A percentile compares a stretch with the other conserved stretches of the same genome.
These are phyloP conservation scores for Phyllotis vaccarum DNA, from an alignment of 2,797 vertebrate genomes.

Conservation along the genomic window DNA sequence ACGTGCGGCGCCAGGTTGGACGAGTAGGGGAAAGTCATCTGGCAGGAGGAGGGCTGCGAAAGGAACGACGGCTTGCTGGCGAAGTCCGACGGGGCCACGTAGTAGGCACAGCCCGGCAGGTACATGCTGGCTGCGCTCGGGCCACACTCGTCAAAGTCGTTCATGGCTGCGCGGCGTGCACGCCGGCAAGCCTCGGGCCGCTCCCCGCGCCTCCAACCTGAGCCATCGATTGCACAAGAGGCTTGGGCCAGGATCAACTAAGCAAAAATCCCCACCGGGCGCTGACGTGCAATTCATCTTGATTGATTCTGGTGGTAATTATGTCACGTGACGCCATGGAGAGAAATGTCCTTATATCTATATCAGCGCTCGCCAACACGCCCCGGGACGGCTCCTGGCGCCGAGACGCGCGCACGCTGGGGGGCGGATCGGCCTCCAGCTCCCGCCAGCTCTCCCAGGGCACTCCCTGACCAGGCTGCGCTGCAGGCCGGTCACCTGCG, in stretches of 20 bases:
- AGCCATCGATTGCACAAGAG: conserved; percentile 97
- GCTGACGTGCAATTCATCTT: conserved; percentile 99
- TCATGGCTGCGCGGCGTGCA: conserved; percentile 95
- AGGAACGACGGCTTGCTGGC: conserved; percentile 97
- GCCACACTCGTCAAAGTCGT: conserved; percentile 98
- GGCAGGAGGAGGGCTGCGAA: conserved; percentile 97
- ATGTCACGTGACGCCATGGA: conserved; percentile 99
- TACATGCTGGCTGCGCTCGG: conserved; percentile 98
- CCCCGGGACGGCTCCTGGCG: conserved; percentile 86
- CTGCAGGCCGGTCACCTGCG: conserved; percentile 78
- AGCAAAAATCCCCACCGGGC: conserved; percentile 97
- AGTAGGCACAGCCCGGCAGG: conserved; percentile 98
- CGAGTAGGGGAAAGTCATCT: conserved; percentile 98
- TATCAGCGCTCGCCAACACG: conserved; percentile 95
- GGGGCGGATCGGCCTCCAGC: conserved; percentile 67
- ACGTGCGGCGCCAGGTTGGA: conserved; percentile 96
- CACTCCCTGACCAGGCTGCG: conserved; percentile 57
- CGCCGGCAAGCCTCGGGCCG: conserved; percentile 88
- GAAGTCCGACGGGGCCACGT: conserved; percentile 98
- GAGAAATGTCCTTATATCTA: conserved; percentile 99
- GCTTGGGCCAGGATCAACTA: conserved; percentile 95
- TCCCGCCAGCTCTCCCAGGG: conserved; percentile 54
- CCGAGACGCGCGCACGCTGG: conserved; percentile 72
- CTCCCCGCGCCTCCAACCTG: conserved; percentile 94
- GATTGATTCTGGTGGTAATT: conserved; percentile 99